Evolutionary conservation across 2,113 vertebrate species (phyloP), one percentile per base, ranked within the genome.

Genomic region (Centropus bengalensis): DNA sequence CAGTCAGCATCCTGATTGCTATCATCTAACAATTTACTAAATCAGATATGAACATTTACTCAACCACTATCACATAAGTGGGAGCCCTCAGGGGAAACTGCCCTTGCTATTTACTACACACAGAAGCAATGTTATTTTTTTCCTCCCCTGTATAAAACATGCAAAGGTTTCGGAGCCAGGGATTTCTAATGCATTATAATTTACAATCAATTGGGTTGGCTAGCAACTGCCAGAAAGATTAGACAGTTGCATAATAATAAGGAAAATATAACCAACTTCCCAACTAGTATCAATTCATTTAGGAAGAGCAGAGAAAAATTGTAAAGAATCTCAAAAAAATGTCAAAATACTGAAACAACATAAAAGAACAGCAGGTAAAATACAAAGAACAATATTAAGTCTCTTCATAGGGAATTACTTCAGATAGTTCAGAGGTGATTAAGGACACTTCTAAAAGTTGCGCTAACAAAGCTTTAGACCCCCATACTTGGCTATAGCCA

Each of bases 1-100:
- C 84, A 80, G 78, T 44, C 81, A 92, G 78, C 32, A 3, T 92
- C 78, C 78, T 89, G 89, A 93, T 70, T 94, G 75, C 85, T 88
- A 96, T 95, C 74, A 86, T 74, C 67, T 67, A 63, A 84, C 71
- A 88, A 89, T 93, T 92, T 82, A 80, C 67, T 74, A 89, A 94
- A 94, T 59, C 89, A 94, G 89, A 81, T 67, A 88, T 21, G 67
- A 93, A 63, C 47, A 88, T 94, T 95, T 94, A 91, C 70, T 27
- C 28, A 96, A 70, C 51, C 26, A 70, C 85, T 69, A 27, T 59
- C 74, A 80, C 12, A 2, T 7, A 80, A 82, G 78, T 76, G 42
- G 52, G n/a, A 91, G 28, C 51, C 78, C 66, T 76, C 59, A 51
- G 51, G 64, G 55, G 32, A 89, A 89, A 80, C 30, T n/a, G 62